phyloP scores from a whole-genome alignment of 2,797 vertebrate species.

The Sebastes iracundus region DNA sequence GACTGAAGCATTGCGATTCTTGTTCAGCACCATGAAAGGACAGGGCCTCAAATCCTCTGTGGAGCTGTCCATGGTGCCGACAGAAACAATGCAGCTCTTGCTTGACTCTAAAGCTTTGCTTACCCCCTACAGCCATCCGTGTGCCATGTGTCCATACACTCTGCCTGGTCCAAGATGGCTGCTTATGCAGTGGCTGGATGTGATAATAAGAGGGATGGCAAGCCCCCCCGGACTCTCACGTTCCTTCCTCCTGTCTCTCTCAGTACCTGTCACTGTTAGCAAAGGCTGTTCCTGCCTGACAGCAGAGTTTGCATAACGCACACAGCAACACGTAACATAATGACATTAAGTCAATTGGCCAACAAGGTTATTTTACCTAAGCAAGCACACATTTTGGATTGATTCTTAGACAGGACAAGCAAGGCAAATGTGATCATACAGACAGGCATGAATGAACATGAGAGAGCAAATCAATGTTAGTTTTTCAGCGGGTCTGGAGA shows the following conservation, averaged over 20 bases:
- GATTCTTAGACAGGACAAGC: constrained; percentile 15
- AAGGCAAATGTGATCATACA: too few species aligned
- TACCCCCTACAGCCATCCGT: constrained; percentile 4
- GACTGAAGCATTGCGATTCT: constrained; percentile 32
- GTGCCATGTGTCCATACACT: constrained; percentile 9
- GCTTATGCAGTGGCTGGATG: constrained; percentile 28
- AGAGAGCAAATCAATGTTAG: constrained; percentile 50
- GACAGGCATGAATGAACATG: constrained; percentile 31
- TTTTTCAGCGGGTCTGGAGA: constrained; percentile 40
- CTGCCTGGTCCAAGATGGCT: constrained; percentile 39
- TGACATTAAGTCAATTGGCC: constrained; percentile 68
- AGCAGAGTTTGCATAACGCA: constrained; percentile 59
- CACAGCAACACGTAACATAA: constrained; percentile 52
- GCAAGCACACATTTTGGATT: constrained; percentile 20
- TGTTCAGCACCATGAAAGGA: constrained; percentile 45
- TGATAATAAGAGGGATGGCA: constrained; percentile 36
- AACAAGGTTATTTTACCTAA: constrained; percentile 58
- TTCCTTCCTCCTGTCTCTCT: constrained; percentile 39
- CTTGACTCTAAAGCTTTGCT: constrained; percentile 9
- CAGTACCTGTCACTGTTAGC: constrained; percentile 55
- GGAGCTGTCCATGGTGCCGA: constrained; percentile 48
- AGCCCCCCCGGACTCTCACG: constrained; percentile 13
- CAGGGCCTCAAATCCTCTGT: constrained; percentile 20
- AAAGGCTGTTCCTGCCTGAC: constrained; percentile 51
- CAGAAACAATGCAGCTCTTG: constrained; percentile 40